Evolutionary conservation across 1,140 invertebrate species (phyloP).

Genomic region (Coelopa frigida): DNA sequence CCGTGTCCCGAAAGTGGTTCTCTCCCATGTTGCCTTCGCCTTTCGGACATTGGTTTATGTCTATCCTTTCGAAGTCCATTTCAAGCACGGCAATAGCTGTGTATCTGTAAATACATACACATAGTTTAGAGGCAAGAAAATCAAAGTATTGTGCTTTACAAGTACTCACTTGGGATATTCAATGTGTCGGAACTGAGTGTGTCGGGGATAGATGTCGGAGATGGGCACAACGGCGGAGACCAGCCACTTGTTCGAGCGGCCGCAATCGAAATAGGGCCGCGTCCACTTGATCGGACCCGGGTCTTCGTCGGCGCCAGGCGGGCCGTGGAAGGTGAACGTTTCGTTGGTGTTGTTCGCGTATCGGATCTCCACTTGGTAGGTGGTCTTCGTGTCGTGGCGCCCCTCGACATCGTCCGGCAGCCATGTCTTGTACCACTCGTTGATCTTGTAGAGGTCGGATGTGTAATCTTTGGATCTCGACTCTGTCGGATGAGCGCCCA

Average conservation of each 20-base stretch:
- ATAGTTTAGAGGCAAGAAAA: neutral
- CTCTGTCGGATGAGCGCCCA: constrained; percentile 69
- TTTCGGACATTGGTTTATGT: constrained; percentile 94
- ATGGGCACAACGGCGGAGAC: constrained; percentile 89
- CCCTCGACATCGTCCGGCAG: constrained; percentile 75
- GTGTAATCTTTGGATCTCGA: constrained; percentile 82
- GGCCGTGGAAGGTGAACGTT: constrained; percentile 89
- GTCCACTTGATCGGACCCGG: constrained; percentile 91
- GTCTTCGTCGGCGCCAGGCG: constrained; percentile 79
- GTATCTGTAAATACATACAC: constrained; percentile 71
- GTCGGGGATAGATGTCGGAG: constrained; percentile 90
- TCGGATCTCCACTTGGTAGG: constrained; percentile 81
- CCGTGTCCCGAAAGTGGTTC: constrained; percentile 85
- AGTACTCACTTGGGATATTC: constrained; percentile 84
- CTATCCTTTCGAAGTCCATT: constrained; percentile 95
- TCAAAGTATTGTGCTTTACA: neutral
- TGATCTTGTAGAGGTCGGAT: constrained; percentile 80
- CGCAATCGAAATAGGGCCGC: constrained; percentile 94
- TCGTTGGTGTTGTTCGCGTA: constrained; percentile 95
- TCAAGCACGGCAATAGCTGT: constrained; percentile 88
- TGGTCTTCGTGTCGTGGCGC: constrained; percentile 90
- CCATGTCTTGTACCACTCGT: constrained; percentile 88
- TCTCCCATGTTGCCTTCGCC: constrained; percentile 81
- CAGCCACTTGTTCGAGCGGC: constrained; percentile 91
- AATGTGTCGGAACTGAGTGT: constrained; percentile 89